phyloP scores from a whole-genome alignment of 2,888 invertebrate genomes.

The Leistus spinibarbis region DNA sequence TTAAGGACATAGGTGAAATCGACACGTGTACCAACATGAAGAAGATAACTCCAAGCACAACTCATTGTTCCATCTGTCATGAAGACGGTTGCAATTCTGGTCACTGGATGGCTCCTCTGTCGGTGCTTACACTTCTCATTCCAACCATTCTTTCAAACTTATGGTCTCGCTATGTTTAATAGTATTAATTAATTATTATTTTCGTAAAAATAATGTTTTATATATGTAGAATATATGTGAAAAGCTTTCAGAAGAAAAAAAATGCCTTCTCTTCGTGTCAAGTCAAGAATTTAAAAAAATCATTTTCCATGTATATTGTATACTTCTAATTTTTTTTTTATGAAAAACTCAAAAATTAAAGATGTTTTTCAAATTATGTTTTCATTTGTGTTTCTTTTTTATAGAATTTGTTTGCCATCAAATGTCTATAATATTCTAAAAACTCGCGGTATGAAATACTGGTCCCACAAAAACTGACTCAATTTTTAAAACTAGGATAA shows the following conservation, averaged over 20 bases:
- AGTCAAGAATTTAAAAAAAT: not conserved
- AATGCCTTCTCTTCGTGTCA: not conserved
- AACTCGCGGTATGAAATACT: no score
- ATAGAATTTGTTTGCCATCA: no score
- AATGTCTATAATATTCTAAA: no score
- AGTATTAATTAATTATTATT: not conserved
- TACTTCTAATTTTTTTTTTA: not conserved
- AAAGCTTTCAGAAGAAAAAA: not conserved
- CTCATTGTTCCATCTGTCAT: slow-evolving; percentile 57
- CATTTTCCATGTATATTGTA: not conserved
- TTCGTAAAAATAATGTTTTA: not conserved
- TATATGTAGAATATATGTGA: not conserved
- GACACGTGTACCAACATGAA: slow-evolving; percentile 52
- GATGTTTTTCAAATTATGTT: no score
- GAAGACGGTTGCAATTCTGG: slow-evolving; percentile 61
- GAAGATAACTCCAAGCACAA: slow-evolving; percentile 41
- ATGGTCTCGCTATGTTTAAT: not conserved
- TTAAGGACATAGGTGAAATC: slow-evolving; percentile 49
- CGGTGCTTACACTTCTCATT: slow-evolving; percentile 56
- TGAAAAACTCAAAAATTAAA: no score
- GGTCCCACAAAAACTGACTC: no score
- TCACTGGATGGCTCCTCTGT: slow-evolving; percentile 54
- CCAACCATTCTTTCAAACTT: slow-evolving; percentile 42
- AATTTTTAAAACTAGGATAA: no score
- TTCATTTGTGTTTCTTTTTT: no score